Conservation (phyloP, 1,140 invertebrate genomes). For the Macrosteles quadrilineatus region DNA sequence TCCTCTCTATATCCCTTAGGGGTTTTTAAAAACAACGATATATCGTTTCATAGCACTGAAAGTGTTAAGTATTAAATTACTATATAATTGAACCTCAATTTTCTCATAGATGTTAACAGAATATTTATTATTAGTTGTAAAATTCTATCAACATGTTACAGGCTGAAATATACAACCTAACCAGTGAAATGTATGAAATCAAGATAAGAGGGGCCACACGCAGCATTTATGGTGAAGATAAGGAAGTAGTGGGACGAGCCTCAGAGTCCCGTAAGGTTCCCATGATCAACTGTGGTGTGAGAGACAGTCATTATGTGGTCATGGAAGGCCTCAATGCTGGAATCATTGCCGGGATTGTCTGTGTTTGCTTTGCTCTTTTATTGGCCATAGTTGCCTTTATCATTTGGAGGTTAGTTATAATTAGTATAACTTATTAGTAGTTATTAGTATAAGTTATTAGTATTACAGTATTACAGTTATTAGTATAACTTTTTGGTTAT, state of each 20-base stretch:
- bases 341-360: conserved; percentile 70
- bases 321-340: not conserved
- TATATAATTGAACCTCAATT: no score
- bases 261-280: conserved; percentile 63
- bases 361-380: conserved; percentile 69
- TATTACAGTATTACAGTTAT: no score
- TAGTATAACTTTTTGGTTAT: no score
- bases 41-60: no score
- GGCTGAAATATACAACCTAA: conserved; percentile 60
- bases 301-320: not conserved
- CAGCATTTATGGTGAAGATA: conserved; percentile 63
- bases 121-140: no score
- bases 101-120: no score
- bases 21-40: no score
- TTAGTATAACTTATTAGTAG: not conserved
- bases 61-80: no score
- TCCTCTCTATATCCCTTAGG: no score
- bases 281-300: conserved; percentile 26
- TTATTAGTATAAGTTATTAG: no score
- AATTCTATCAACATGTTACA: no score
- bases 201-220: conserved; percentile 69
- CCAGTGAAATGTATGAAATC: conserved; percentile 73
- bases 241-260: conserved; percentile 63
- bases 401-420: conserved; percentile 65
- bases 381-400: conserved; percentile 70